These are phyloP conservation scores for Diorhabda carinulata DNA, from an alignment of 1,140 invertebrate species.

Conservation along the genomic window DNA sequence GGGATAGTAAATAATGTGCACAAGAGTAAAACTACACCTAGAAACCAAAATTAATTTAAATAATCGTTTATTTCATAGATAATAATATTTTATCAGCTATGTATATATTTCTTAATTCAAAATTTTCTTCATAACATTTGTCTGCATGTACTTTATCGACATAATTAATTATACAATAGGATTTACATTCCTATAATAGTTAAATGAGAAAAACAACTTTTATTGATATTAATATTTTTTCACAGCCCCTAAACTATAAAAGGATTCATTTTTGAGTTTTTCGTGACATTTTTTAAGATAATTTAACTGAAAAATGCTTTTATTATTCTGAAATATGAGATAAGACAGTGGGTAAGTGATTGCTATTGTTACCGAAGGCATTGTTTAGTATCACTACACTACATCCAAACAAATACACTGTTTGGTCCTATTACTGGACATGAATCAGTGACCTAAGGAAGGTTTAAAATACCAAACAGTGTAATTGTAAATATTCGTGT, in stretches of 20 bases:
- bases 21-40: conserved; percentile 36
- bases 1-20: conserved; percentile 37
- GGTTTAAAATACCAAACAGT: too few relatives aligned
- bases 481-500: too few relatives aligned
- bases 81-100: conserved; percentile 30
- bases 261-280: not conserved
- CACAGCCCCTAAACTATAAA: conserved; percentile 16
- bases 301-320: too few relatives aligned
- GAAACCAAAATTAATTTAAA: conserved; percentile 35
- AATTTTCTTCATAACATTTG: conserved; percentile 7
- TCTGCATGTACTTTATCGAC: conserved; percentile 20
- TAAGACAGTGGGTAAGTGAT: too few relatives aligned
- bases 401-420: too few relatives aligned
- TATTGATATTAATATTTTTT: conserved; percentile 13
- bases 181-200: conserved; percentile 10
- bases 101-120: conserved; percentile 19
- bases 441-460: too few relatives aligned
- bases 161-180: conserved; percentile 20
- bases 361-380: too few relatives aligned
- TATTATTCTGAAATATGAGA: too few relatives aligned
- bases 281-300: not conserved
- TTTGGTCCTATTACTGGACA: too few relatives aligned
- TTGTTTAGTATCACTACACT: too few relatives aligned
- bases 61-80: conserved; percentile 31
- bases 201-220: conserved; percentile 7